A percentile compares a stretch with the other conserved stretches of the same genome.
phyloP scores from a whole-genome alignment of 2,888 invertebrate genomes.

The Andrena trimmerana region DNA sequence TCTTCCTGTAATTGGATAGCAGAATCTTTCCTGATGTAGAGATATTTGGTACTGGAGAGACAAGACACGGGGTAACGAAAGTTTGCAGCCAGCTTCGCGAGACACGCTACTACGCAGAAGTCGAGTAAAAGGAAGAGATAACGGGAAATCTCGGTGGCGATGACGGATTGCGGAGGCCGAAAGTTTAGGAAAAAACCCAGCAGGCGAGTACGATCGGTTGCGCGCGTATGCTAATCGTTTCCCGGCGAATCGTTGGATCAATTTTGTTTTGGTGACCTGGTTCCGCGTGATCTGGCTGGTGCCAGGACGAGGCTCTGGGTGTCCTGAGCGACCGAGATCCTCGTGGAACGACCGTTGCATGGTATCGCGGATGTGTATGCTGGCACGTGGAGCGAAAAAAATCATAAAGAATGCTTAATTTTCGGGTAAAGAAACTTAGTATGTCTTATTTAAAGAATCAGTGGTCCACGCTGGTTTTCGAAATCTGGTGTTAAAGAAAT shows the following conservation, averaged over 20 bases:
- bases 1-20: no score
- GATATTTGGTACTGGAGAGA: no score
- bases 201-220: conserved; percentile 33
- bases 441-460: no score
- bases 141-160: conserved; percentile 50
- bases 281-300: conserved; percentile 41
- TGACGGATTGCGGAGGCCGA: neutral
- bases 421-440: no score
- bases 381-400: no score
- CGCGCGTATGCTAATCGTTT: conserved; percentile 60
- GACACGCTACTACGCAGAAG: conserved; percentile 19
- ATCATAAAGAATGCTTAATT: no score
- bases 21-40: no score
- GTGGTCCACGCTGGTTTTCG: no score
- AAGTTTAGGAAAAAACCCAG: conserved; percentile 21
- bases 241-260: conserved; percentile 56
- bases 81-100: neutral
- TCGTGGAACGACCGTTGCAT: neutral
- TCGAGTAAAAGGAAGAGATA: conserved; percentile 21
- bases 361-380: no score
- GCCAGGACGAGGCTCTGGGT: conserved; percentile 20
- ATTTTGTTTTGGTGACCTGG: conserved; percentile 68
- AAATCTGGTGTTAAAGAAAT: no score
- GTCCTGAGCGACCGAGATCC: neutral
- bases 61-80: neutral